Base-by-base conservation (phyloP, 2,113 vertebrate genomes). In the Dromas ardeola region DNA sequence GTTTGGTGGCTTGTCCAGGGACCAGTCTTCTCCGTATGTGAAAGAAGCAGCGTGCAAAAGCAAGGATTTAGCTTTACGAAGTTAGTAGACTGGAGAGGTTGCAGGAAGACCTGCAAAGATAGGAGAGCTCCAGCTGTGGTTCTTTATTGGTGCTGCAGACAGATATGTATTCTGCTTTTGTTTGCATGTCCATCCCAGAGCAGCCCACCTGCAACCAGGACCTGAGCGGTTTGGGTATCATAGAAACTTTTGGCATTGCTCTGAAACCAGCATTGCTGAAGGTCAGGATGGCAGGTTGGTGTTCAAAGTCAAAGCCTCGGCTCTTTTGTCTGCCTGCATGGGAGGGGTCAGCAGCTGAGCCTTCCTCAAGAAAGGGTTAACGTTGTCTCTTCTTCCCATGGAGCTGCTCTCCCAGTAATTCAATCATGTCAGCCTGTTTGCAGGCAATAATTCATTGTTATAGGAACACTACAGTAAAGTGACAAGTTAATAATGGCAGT, bases 401-500 rank as follows among this genome's bases (percentile, higher is more conserved):
- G 88, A 93, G 63, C 93, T 91, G 61, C 77, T 93, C 84, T 86
- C 65, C 49, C 87, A 56, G 87, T 97, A 96, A 98, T 97, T 97
- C 96, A 97, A 93, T 97, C 96, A 95, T 94, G 94, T 96, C 93
- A 95, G 63, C 91, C 95, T 97, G 96, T 97, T 97, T 97, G 96
- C 96, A 91, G 95, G 96, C 95, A 96, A 95, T 98, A 97, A 97
- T 96, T 98, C 97, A 98, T 96, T 97, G 95, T 97, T 97, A 97
- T 93, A 94, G 89, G 95, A 97, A 96, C 93, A 96, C 95, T 97
- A 94, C 85, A 83, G 97, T 94, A 95, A 97, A 97, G 93, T 97
- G 97, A 97, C 97, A 98, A 97, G 97, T 98, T 97, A 97, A 98
- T 98, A 97, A 97, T 94, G 86, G 96, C 97, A 97, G 96, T 97